Conservation (phyloP, 1,140 invertebrate genomes). For the Phymorhynchus buccinoides region DNA sequence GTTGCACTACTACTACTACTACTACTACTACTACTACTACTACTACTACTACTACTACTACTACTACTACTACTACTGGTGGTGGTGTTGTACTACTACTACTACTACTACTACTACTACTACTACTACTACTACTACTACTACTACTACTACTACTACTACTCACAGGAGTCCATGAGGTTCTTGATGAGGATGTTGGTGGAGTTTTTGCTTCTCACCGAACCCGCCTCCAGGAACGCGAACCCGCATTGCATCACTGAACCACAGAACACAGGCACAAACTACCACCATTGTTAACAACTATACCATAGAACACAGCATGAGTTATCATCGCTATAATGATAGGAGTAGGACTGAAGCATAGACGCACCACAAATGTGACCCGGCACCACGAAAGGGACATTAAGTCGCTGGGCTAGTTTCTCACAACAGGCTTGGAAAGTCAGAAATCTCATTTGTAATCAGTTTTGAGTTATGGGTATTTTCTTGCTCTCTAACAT, state of each 20-base stretch:
- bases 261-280: not conserved
- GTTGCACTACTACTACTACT: no score
- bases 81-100: conserved; percentile 9
- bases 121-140: conserved; percentile 17
- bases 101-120: conserved; percentile 13
- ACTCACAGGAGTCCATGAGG: conserved; percentile 78
- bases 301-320: no score
- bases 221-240: conserved; percentile 78
- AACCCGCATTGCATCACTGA: conserved; percentile 79
- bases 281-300: not conserved
- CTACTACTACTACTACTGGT: not conserved
- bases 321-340: no score
- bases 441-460: no score
- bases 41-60: not conserved
- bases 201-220: conserved; percentile 78
- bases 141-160: conserved; percentile 16
- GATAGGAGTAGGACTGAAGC: no score
- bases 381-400: no score
- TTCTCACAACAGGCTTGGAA: no score
- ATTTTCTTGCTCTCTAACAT: no score
- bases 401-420: no score
- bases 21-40: not conserved
- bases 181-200: conserved; percentile 80
- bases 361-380: no score
- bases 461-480: no score